Base-by-base conservation (phyloP, 2,113 vertebrate genomes). In the Narcine bancroftii region DNA sequence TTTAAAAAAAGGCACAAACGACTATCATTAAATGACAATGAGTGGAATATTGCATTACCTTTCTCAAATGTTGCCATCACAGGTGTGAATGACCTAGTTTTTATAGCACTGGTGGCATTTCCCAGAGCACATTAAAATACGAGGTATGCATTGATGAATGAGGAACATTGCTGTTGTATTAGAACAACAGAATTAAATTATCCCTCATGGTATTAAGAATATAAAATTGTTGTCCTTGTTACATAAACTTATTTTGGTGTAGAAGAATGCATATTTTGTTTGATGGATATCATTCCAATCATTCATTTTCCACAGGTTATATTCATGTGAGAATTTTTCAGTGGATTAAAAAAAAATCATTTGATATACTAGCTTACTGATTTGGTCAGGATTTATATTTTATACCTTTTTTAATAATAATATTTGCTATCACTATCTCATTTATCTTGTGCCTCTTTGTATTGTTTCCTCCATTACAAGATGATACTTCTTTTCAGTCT, bases 221-320 rank as follows among this genome's bases (percentile, higher is more conserved):
- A 93, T 69, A 50, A 69, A 71, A 0, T 72, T 92, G 92, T 75
- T 72, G 92, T 92, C 72, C 91, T 69, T 93, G 92, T 60, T 53
- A 92, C 93, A 93, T 72, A 39, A 76, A 47, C 45, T 47, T 77
- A 69, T 69, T 93, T 77, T 94, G 94, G 94, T 92, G 93, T 93
- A 93, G 92, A 94, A 81, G 1, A 92, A 92, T 95, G 93, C 50
- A 93, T 92, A 33, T 0, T 93, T 93, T 94, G 93, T 39, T 93
- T 93, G 94, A 95, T 94, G 94, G 92, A 94, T 91, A 92, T 60
- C 71, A 24, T 92, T 92, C 73, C 94, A 95, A 94, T 0, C 33
- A 15, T 11, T 94, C 93, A 93, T 93, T 94, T 79, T 92, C 92
- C n/a, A 83, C 93, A 91, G 92, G 79, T 92, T 93, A 92, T 83